These are phyloP conservation scores for Saccostrea echinata DNA, from an alignment of 1,140 invertebrate species.

Conservation along the genomic window DNA sequence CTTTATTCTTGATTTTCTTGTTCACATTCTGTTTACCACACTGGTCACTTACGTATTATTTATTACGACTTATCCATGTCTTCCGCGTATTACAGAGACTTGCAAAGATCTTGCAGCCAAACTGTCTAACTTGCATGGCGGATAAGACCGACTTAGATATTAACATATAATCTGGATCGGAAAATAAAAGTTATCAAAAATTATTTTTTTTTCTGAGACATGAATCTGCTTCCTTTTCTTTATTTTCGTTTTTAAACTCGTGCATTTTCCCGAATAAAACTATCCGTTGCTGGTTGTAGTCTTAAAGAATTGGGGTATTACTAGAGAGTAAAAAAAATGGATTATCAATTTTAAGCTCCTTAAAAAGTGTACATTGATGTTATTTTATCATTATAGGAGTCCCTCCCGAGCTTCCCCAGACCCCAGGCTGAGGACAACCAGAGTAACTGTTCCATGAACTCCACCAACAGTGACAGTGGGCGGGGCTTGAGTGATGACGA, in stretches of 20 bases:
- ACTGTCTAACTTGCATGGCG: not conserved
- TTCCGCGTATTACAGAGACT: not conserved
- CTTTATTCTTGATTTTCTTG: no score
- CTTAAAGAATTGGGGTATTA: no score
- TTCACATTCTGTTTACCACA: no score
- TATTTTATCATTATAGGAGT: constrained; percentile 44
- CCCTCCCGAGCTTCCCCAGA: constrained; percentile 29
- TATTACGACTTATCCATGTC: not conserved
- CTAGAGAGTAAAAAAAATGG: no score
- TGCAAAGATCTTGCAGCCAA: not conserved
- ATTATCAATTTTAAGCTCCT: no score
- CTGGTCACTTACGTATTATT: no score
- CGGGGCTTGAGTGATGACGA: constrained; percentile 59
- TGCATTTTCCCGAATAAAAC: no score
- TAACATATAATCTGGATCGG: not conserved
- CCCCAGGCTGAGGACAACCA: constrained; percentile 54
- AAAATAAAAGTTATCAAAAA: not conserved
- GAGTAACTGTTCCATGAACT: constrained; percentile 57
- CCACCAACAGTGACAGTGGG: constrained; percentile 60
- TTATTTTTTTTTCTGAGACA: not conserved
- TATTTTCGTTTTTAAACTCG: no score
- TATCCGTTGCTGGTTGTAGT: no score
- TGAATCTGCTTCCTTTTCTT: no score
- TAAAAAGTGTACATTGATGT: not conserved
- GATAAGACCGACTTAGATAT: not conserved